phyloP scores from a whole-genome alignment of 2,888 invertebrate genomes.

The Synergus umbraculus region DNA sequence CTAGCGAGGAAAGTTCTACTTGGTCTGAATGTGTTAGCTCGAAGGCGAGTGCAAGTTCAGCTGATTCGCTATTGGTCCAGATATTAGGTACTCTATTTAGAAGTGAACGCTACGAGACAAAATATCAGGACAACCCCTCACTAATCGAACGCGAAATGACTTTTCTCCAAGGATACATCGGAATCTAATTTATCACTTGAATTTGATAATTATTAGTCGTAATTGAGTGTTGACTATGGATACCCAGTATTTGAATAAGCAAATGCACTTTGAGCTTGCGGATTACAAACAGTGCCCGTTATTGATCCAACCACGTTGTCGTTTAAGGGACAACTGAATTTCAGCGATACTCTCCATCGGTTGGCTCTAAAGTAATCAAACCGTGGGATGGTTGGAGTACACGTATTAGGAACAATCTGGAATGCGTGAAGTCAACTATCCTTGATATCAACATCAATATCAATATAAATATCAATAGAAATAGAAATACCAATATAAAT shows the following conservation, averaged over 20 bases:
- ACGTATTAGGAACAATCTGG: not conserved
- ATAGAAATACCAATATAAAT: not conserved
- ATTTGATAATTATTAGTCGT: not conserved
- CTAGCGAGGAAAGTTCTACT: conserved; percentile 12
- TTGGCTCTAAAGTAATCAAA: conserved; percentile 15
- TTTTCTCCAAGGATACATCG: not conserved
- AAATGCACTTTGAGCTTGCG: conserved; percentile 5
- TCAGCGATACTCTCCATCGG: conserved; percentile 6
- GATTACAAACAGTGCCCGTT: not conserved
- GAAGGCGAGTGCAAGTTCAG: not conserved
- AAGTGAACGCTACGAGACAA: conserved; percentile 3
- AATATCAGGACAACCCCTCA: not conserved
- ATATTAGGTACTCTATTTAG: conserved; percentile 9
- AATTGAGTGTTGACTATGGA: conserved; percentile 1
- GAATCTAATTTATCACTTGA: not conserved
- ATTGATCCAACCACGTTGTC: not conserved
- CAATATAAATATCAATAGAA: not conserved
- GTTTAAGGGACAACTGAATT: conserved; percentile 25
- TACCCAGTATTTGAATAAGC: not conserved
- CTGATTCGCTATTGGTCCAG: conserved; percentile 19
- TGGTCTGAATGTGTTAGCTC: conserved; percentile 19
- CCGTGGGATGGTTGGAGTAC: not conserved
- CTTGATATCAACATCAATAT: too few species aligned
- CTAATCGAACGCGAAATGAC: not conserved
- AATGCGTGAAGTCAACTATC: not conserved